Evolutionary conservation across 2,113 vertebrate genomes (phyloP).

Genomic region (Oceanites oceanicus): DNA sequence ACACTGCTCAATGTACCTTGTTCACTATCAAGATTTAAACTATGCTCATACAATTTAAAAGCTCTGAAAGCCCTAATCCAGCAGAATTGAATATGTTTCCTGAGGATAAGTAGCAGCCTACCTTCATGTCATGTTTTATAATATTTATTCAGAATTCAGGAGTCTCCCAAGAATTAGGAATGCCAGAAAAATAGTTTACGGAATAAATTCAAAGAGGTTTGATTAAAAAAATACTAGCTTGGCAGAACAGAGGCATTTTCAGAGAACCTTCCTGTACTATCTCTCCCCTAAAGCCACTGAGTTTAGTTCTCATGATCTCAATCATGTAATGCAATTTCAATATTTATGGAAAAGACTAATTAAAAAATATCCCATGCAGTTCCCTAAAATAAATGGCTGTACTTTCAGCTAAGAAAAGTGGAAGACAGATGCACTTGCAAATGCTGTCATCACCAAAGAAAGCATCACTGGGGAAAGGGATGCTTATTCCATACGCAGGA

Average conservation of each 20-base stretch:
- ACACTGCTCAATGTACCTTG: not conserved
- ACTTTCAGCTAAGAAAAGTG: not conserved
- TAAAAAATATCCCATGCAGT: not conserved
- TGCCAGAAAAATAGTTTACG: not conserved
- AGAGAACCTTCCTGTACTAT: not conserved
- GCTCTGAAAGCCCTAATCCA: not conserved
- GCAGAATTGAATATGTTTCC: not conserved
- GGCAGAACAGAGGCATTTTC: not conserved
- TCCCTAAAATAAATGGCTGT: not conserved
- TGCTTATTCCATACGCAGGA: not conserved
- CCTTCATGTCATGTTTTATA: not conserved
- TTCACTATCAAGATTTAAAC: not conserved
- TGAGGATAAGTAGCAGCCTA: not conserved
- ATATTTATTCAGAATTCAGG: not conserved
- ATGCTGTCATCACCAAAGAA: not conserved
- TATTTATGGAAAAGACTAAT: not conserved
- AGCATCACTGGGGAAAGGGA: not conserved
- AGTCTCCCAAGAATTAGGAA: not conserved
- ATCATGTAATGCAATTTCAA: not conserved
- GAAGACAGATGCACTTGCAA: not conserved
- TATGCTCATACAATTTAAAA: not conserved
- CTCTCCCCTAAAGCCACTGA: not conserved
- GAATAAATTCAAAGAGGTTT: not conserved
- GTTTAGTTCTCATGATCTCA: not conserved
- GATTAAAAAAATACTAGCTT: not conserved